These are phyloP conservation scores for Ahaetulla prasina DNA, from an alignment of 2,113 vertebrate species.

Conservation along the genomic window DNA sequence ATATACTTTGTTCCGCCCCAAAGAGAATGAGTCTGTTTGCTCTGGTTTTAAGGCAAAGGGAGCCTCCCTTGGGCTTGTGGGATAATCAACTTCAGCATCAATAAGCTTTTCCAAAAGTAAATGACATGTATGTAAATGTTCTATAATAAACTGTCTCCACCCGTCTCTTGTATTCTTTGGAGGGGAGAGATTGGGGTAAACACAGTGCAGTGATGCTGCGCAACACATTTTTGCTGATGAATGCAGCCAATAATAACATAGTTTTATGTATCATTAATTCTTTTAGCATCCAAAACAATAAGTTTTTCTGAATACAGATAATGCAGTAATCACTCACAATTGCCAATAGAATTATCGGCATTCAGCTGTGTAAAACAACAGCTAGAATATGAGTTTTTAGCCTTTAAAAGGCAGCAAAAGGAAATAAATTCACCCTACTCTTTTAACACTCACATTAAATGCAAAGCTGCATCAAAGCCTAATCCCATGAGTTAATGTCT, in stretches of 20 bases:
- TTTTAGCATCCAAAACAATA: conserved; percentile 74
- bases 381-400: conserved; percentile 42
- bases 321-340: conserved; percentile 97
- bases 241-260: conserved; percentile 71
- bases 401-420: conserved; percentile 13
- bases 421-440: not conserved
- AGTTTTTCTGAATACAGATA: conserved; percentile 83
- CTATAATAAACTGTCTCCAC: conserved; percentile 58
- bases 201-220: conserved; percentile 74
- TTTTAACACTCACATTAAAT: conserved; percentile 44
- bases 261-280: conserved; percentile 90
- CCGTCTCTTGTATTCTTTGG: conserved; percentile 48
- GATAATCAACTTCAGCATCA: not conserved
- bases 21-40: not conserved
- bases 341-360: conserved; percentile 79
- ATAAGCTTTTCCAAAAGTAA: conserved; percentile 56
- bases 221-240: conserved; percentile 76
- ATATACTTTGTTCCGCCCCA: not conserved
- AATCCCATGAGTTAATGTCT: not conserved
- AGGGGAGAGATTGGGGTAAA: conserved; percentile 75
- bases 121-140: conserved; percentile 63
- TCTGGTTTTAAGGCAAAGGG: not conserved
- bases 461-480: conserved; percentile 29
- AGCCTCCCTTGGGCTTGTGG: not conserved
- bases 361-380: conserved; percentile 82